These are phyloP conservation scores for Augochlorella aurata DNA, from an alignment of 2,888 invertebrate genomes.

Conservation along the genomic window DNA sequence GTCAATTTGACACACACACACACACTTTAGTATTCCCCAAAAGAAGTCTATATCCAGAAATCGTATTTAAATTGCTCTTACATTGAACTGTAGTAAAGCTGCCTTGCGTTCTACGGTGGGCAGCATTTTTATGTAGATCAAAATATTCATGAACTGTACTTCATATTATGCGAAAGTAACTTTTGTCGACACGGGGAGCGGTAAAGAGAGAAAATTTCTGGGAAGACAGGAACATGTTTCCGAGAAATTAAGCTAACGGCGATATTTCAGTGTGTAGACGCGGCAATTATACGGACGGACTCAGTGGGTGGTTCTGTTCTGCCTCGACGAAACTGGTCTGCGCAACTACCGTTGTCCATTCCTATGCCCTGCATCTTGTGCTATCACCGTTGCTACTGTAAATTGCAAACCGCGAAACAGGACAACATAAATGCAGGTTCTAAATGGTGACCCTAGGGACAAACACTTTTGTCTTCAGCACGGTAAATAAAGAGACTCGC, in stretches of 20 bases:
- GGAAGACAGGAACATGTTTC: conserved; percentile 18
- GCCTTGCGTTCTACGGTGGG: conserved; percentile 12
- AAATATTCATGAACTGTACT: conserved; percentile 42
- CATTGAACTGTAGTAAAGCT: conserved; percentile 13
- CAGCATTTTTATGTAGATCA: conserved; percentile 34
- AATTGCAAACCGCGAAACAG: conserved; percentile 38
- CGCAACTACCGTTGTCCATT: conserved; percentile 26
- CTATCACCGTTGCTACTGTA: conserved; percentile 8
- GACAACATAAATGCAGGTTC: conserved; percentile 31
- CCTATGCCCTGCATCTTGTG: conserved; percentile 13
- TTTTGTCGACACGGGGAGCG: not conserved
- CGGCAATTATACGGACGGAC: conserved; percentile 32
- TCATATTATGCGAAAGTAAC: not conserved
- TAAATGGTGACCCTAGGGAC: conserved; percentile 19
- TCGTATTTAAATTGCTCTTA: conserved; percentile 38
- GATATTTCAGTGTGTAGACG: conserved; percentile 42
- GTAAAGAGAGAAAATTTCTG: conserved; percentile 15
- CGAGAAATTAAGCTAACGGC: conserved; percentile 40
- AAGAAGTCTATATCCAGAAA: conserved; percentile 9
- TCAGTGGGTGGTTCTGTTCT: conserved; percentile 24
- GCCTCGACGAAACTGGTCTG: conserved; percentile 10
- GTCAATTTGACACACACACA: not conserved
- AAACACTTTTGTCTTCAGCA: conserved; percentile 20
- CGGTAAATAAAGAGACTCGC: conserved; percentile 1
- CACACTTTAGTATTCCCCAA: not conserved